Base-by-base conservation (phyloP, 1,140 invertebrate genomes). In the Stegodyphus mimosarum region DNA sequence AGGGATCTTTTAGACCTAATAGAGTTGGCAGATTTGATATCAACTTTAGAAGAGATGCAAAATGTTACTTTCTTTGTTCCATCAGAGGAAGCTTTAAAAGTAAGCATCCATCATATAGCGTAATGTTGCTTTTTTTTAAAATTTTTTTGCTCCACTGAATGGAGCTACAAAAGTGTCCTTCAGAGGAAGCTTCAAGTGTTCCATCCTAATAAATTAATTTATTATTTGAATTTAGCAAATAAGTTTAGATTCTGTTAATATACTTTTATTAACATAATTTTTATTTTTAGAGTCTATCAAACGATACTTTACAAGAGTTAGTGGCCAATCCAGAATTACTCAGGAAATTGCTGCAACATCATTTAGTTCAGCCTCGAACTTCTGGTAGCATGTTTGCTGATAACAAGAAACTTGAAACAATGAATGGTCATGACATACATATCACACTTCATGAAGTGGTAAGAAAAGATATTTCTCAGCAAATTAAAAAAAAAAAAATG, bases 31-130 rank as follows among this genome's bases (percentile, higher is more conserved):
- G 90, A 90, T n/a, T 86, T 92, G 33, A 87, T 87, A 15, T 89
- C 90, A n/a, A 88, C 88, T 18, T 69, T 92, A 2, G 89, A 91
- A 76, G 88, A 89, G 2, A 87, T 90, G n/a, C 87, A 89, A 18
- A 92, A 93, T 88, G 87, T 92, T 15, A 93, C 92, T 5, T 76
- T 93, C 67, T 92, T 93, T 88, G 91, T 90, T 15, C 92, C 92
- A 7, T 90, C 90, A 18, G 91, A 92, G 87, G 88, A 89, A 73
- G 92, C 92, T 7, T 88, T 92, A 49, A 88, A 90, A 67, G 89
- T 89, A 88, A 87, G 63, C 3, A 33, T 33, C 33, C 33, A 33
- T 33, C 33, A 33, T 3, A 33, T 33, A 33, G 33, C 3, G 33
- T 33, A 33, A 33, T 33, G 33, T 33, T 33, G 1, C 33, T 33